Conservation (phyloP, 2,797 vertebrate species). For the Borostomias antarcticus region DNA sequence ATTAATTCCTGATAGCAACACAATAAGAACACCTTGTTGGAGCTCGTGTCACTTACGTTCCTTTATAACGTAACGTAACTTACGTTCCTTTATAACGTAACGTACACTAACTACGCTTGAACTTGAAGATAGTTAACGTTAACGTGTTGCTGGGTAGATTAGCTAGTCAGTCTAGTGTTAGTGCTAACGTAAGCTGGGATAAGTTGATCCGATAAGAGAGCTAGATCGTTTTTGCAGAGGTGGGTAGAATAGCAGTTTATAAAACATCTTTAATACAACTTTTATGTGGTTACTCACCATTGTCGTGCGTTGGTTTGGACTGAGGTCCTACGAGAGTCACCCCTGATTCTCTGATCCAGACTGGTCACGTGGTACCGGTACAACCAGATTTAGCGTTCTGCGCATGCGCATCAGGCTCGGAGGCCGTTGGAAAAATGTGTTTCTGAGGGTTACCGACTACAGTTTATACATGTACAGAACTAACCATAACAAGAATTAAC, state of each 20-base stretch:
- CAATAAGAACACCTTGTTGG: too few relatives aligned
- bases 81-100: too few relatives aligned
- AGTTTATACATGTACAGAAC: too few relatives aligned
- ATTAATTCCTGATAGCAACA: too few relatives aligned
- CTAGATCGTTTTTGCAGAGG: neutral
- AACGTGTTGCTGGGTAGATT: too few relatives aligned
- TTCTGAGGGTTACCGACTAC: neutral
- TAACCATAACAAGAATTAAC: neutral
- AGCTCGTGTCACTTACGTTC: too few relatives aligned
- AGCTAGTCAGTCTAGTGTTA: neutral
- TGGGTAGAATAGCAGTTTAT: neutral
- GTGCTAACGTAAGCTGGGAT: neutral
- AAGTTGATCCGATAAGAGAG: neutral
- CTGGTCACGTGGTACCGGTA: neutral
- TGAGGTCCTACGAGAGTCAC: constrained; percentile 40
- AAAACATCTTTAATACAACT: neutral
- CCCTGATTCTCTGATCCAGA: constrained; percentile 54
- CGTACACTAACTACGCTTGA: too few relatives aligned
- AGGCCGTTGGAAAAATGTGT: neutral
- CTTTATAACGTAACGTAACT: too few relatives aligned
- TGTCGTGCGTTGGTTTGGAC: constrained; percentile 8
- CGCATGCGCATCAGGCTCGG: neutral
- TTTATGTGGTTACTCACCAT: constrained; percentile 63
- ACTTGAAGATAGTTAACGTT: too few relatives aligned
- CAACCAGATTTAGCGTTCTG: too few relatives aligned